phyloP scores from a whole-genome alignment of 2,888 invertebrate species.

The Chrysotoxum bicinctum region DNA sequence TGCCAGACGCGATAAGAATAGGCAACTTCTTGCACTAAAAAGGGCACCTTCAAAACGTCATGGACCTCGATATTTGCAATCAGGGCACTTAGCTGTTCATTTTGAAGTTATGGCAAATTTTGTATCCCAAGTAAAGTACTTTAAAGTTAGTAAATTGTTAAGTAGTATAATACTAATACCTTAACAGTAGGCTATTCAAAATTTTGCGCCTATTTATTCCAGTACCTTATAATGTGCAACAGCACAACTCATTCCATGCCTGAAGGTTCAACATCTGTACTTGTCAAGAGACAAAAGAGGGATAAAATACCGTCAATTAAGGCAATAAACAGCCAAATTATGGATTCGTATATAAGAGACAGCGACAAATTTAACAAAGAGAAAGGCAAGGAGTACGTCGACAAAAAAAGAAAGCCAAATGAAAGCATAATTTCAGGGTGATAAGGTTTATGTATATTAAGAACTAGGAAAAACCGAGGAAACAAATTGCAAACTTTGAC shows the following conservation, averaged over 20 bases:
- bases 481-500: conserved; percentile 11
- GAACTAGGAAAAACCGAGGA: conserved; percentile 4
- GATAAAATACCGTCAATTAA: conserved; percentile 71
- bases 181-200: no score
- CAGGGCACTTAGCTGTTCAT: no score
- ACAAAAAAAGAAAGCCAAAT: conserved; percentile 19
- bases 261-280: conserved; percentile 73
- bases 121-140: no score
- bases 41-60: no score
- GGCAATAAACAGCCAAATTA: neutral
- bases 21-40: no score
- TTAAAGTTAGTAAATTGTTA: no score
- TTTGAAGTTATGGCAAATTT: no score
- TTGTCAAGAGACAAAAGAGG: conserved; percentile 69
- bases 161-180: no score
- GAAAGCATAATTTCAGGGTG: conserved; percentile 3
- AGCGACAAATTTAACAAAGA: conserved; percentile 31
- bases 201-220: no score
- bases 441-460: conserved; percentile 40
- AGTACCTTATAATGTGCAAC: conserved; percentile 47
- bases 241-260: conserved; percentile 75
- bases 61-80: no score
- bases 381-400: conserved; percentile 49
- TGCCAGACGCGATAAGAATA: no score
- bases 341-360: conserved; percentile 6